Percentiles rank a stretch among this genome's conserved stretches.
Evolutionary conservation across 2,888 invertebrate species (phyloP).

Genomic region (Latrodectus hesperus): DNA sequence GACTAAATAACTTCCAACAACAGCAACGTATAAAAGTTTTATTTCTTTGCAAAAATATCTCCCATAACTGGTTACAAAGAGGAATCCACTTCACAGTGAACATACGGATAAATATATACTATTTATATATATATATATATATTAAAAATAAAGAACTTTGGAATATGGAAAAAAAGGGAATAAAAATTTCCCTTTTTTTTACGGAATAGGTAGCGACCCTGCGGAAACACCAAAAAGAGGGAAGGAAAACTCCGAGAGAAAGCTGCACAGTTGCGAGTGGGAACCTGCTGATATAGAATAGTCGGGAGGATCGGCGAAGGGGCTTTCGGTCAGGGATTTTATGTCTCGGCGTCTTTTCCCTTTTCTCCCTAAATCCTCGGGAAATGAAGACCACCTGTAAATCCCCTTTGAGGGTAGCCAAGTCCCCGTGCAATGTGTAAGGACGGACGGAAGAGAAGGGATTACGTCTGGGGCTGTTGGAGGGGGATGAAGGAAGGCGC

Average conservation of each 20-base stretch:
- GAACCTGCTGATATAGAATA: constrained; percentile 52
- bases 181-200: neutral
- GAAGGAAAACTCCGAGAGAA: neutral
- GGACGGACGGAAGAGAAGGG: constrained; percentile 46
- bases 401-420: constrained; percentile 70
- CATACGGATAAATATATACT: constrained; percentile 52
- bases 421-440: constrained; percentile 68
- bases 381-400: constrained; percentile 71
- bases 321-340: constrained; percentile 62
- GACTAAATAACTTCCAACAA: constrained; percentile 45
- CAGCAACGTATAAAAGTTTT: neutral
- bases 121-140: constrained; percentile 24
- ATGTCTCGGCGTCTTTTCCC: constrained; percentile 51
- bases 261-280: constrained; percentile 6
- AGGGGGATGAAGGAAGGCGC: constrained; percentile 15
- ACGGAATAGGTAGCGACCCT: neutral
- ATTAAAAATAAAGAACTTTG: neutral
- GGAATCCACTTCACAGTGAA: constrained; percentile 22
- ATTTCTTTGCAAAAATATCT: constrained; percentile 20
- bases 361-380: constrained; percentile 67
- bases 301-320: constrained; percentile 1
- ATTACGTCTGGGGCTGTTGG: constrained; percentile 1
- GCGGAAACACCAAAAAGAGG: neutral
- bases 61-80: constrained; percentile 65
- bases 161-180: neutral